Base-by-base conservation (phyloP, 2,113 vertebrate species). In the Dasyurus viverrinus region DNA sequence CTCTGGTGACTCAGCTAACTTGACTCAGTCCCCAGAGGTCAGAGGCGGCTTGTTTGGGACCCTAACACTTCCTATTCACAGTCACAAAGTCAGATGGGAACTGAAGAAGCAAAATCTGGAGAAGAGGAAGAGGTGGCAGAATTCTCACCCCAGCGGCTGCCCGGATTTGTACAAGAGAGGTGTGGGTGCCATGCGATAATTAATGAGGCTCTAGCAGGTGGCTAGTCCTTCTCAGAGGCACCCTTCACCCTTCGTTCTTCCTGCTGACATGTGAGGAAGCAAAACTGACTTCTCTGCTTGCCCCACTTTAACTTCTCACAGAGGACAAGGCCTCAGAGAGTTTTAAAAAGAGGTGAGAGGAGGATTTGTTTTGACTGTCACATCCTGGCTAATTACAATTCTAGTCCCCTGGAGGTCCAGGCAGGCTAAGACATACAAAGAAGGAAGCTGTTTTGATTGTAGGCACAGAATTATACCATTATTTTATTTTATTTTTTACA, bases 131-230 rank as follows among this genome's bases (percentile, higher is more conserved):
- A 84, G 93, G 48, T 1, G 42, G 52, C 92, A n/a, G 90, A 90
- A 95, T 95, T 96, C 91, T 95, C 97, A 96, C 94, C 89, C 93
- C 97, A 97, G 95, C 95, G 95, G 96, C 97, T 84, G 57, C 90
- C 91, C 96, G 91, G 92, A 95, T 93, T 95, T 95, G 93, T 76
- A 90, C 68, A 94, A 94, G 96, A 94, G 96, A 96, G 92, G 96
- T 96, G 94, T 97, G 96, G 97, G 96, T 97, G 52, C 93, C 91
- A 91, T 89, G 93, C 89, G 96, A 93, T 96, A 97, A 97, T 93
- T 96, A 97, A 97, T 93, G 76, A 96, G 54, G 60, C 50, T 60
- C 55, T 92, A 53, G 96, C 57, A 96, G 94, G 94, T 92, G 93
- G 96, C 93, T 95, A 50, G 92, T 91, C 92, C 30, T 2, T 10